Conservation (phyloP, 2,113 vertebrate species). For the Chionis minor region DNA sequence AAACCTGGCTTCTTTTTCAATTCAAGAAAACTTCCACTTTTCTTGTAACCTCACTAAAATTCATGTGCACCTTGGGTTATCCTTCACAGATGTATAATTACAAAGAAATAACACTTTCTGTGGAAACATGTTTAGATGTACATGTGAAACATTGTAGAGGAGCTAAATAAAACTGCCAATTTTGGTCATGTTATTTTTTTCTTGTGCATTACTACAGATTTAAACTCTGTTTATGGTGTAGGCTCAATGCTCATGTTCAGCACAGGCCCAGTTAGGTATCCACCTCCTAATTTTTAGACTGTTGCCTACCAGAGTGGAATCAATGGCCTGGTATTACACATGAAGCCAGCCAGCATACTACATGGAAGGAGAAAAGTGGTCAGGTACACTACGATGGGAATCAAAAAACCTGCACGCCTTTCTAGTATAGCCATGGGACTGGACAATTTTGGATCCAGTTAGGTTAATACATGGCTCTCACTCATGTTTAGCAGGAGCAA, state of each 20-base stretch:
- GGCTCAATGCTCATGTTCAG: neutral
- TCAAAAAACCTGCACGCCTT: neutral
- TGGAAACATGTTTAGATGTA: neutral
- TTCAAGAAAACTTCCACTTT: neutral
- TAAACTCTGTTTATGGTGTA: neutral
- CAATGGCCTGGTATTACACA: neutral
- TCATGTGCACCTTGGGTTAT: neutral
- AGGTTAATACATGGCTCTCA: neutral
- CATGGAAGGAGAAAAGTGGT: neutral
- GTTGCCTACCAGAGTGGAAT: neutral
- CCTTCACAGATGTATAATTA: neutral
- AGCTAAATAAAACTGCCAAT: neutral
- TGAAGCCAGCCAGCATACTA: neutral
- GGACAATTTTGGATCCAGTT: neutral
- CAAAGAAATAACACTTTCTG: neutral
- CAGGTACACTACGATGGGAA: neutral
- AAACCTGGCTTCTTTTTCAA: neutral
- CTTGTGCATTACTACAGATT: neutral
- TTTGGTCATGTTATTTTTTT: neutral
- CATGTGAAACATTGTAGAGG: neutral
- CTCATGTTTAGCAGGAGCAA: neutral
- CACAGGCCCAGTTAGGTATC: neutral
- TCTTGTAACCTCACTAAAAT: neutral
- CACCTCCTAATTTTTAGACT: neutral
- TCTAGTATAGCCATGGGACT: neutral